Evolutionary conservation across 2,888 invertebrate genomes (phyloP).

Genomic region (Clostera curtula): DNA sequence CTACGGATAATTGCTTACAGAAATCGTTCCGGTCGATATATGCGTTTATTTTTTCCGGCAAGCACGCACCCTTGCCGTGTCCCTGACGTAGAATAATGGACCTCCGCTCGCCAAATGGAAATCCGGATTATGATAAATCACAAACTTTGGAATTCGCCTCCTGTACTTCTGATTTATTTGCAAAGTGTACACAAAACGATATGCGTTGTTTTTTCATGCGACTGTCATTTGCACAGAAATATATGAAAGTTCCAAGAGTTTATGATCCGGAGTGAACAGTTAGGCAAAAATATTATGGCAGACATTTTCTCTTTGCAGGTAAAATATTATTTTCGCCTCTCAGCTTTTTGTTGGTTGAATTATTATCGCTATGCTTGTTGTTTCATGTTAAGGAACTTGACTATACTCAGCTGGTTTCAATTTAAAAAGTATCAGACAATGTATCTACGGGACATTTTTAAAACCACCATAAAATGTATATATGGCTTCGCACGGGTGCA

Average conservation of each 20-base stretch:
- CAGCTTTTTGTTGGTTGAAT: background rate
- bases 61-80: conserved; percentile 63
- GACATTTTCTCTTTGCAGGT: conserved; percentile 1
- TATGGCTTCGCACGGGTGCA: too few relatives aligned
- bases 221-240: conserved; percentile 23
- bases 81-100: conserved; percentile 71
- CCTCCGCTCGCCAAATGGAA: conserved; percentile 66
- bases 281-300: conserved; percentile 3
- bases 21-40: conserved; percentile 17
- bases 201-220: conserved; percentile 38
- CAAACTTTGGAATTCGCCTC: conserved; percentile 68
- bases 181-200: conserved; percentile 50
- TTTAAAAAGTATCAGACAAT: background rate
- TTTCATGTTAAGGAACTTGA: background rate
- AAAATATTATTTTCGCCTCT: conserved; percentile 1
- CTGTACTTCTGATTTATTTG: conserved; percentile 62
- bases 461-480: too few relatives aligned
- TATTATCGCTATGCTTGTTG: conserved; percentile 1
- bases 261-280: conserved; percentile 3
- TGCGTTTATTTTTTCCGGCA: conserved; percentile 44
- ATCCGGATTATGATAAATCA: conserved; percentile 72
- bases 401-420: background rate
- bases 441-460: background rate
- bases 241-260: conserved; percentile 14
- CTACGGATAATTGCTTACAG: conserved; percentile 22